Evolutionary conservation across 2,888 invertebrate species (phyloP).

Genomic region (Pheosia tremula): DNA sequence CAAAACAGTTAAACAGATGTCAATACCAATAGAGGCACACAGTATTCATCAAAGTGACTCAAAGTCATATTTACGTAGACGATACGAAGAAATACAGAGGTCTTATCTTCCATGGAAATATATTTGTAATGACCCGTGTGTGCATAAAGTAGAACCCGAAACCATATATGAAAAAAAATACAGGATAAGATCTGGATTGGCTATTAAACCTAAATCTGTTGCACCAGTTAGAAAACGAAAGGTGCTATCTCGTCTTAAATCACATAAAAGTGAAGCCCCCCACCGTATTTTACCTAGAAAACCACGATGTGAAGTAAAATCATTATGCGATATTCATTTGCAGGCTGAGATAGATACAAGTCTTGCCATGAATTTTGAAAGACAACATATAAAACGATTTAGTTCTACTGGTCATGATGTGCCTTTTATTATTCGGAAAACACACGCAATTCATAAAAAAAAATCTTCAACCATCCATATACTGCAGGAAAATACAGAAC

Average conservation of each 20-base stretch:
- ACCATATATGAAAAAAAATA: not conserved
- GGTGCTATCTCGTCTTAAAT: not conserved
- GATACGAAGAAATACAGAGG: not conserved
- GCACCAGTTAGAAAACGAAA: not conserved
- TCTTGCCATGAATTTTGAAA: not conserved
- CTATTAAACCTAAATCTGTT: not conserved
- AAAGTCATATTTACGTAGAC: not conserved
- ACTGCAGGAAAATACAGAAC: conserved; percentile 7
- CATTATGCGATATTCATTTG: not conserved
- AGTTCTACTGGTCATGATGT: not conserved
- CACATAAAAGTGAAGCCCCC: not conserved
- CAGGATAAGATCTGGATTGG: not conserved
- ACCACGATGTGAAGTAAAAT: not conserved
- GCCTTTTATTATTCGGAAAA: not conserved
- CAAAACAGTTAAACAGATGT: conserved; percentile 14
- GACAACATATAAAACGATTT: not conserved
- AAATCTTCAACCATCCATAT: not conserved
- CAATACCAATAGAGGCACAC: conserved; percentile 22
- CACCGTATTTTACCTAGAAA: not conserved
- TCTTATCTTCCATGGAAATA: not conserved
- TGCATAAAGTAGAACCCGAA: not conserved
- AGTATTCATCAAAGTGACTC: conserved; percentile 4
- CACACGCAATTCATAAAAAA: not conserved
- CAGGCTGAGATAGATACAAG: not conserved
- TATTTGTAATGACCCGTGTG: not conserved